These are phyloP conservation scores for Anthophora plumipes DNA, from an alignment of 2,888 invertebrate genomes.

Conservation along the genomic window DNA sequence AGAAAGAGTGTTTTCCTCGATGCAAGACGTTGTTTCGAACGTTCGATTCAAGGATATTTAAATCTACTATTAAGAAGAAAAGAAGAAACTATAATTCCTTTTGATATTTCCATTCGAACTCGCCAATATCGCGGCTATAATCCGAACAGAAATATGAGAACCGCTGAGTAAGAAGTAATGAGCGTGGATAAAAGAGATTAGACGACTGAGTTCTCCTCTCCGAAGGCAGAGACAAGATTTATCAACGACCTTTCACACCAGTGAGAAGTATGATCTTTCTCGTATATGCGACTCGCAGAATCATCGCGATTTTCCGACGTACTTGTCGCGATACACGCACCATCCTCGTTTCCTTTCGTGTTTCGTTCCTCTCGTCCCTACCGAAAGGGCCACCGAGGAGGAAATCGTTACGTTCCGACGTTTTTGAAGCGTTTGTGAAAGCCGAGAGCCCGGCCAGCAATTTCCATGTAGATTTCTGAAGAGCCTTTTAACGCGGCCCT, in stretches of 20 bases:
- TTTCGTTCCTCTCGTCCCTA: slow-evolving; percentile 33
- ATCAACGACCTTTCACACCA: slow-evolving; percentile 74
- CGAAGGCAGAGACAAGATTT: slow-evolving; percentile 77
- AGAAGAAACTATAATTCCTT: no score
- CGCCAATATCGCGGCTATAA: not conserved
- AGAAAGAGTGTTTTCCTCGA: not conserved
- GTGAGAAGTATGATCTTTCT: slow-evolving; percentile 44
- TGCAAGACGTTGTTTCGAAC: not conserved
- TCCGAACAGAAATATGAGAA: slow-evolving; percentile 62
- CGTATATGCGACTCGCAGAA: slow-evolving; percentile 37
- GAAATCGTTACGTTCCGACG: slow-evolving; percentile 68
- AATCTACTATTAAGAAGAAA: no score
- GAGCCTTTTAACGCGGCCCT: slow-evolving; percentile 57
- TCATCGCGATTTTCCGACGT: slow-evolving; percentile 25
- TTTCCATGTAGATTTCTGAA: slow-evolving; percentile 73
- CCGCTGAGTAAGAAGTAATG: slow-evolving; percentile 77
- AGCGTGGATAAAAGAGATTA: slow-evolving; percentile 81
- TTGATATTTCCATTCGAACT: no score
- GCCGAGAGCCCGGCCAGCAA: slow-evolving; percentile 60
- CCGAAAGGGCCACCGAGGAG: slow-evolving; percentile 44
- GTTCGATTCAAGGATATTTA: no score
- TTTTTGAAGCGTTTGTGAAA: slow-evolving; percentile 63
- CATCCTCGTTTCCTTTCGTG: slow-evolving; percentile 34
- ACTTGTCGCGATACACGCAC: slow-evolving; percentile 22
- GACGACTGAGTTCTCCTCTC: slow-evolving; percentile 75